Evolutionary conservation across 1,140 invertebrate genomes (phyloP), one percentile per base, ranked within the genome.

Genomic region (Zaprionus ghesquierei): DNA sequence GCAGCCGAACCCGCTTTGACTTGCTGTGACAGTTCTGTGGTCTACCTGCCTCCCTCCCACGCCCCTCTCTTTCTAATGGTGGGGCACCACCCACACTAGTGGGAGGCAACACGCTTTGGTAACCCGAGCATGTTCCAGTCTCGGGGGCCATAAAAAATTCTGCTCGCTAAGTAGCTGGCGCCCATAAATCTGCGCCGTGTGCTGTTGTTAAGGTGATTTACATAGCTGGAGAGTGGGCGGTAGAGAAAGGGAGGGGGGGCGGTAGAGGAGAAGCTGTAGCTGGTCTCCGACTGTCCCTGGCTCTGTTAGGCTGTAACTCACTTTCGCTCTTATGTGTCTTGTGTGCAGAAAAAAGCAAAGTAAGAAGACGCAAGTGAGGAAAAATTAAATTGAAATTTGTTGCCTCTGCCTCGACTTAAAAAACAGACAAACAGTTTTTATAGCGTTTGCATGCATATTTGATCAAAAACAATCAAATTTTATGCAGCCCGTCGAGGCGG

Each of bases 121-220:
- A 69, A 69, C 31, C 66, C 66, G 66, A 54, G 27, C 66, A 69
- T 54, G 66, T 59, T 44, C 59, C 66, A 54, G 49, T 51, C 58
- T 69, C 50, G 8, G 55, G 62, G 35, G 64, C 56, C 72, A 75
- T 71, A 71, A 75, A 71, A 75, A 71, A 75, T 75, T 65, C 66
- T 75, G 66, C 50, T 46, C 68, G 68, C 61, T 70, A 71, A 75
- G 72, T 75, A 65, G 73, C 68, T 44, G 68, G 60, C 73, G 54
- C 49, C 61, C 73, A 75, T 75, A 71, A 75, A 75, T 75, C 73
- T 71, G 55, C 68, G 56, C 59, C 72, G 63, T 70, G 60, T 60
- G 54, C 69, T 71, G 69, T 65, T 55, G 68, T 71, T 64, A 71
- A 75, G 59, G 73, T 75, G 73, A 75, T 75, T 75, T 75, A 75